These are phyloP conservation scores for Rhabdomys pumilio DNA, from an alignment of 2,797 vertebrate species.

Conservation along the genomic window DNA sequence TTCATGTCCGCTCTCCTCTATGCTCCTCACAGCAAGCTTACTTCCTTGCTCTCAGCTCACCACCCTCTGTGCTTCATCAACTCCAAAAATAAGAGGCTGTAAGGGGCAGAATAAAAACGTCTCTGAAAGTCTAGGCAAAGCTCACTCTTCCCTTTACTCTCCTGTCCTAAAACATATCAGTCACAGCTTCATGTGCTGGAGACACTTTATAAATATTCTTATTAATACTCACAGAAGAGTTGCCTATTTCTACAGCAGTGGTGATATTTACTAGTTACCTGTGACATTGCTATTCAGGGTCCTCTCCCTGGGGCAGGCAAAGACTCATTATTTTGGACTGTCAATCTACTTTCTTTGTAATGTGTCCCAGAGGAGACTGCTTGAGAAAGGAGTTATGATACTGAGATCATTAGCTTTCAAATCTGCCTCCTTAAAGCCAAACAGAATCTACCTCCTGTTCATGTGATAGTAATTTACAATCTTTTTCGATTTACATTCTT, in stretches of 20 bases:
- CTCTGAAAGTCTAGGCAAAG: conserved; percentile 13
- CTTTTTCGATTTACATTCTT: conserved; percentile 58
- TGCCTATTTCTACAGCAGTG: not conserved
- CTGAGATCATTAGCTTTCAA: conserved; percentile 78
- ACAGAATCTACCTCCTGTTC: conserved; percentile 67
- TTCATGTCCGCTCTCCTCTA: not conserved
- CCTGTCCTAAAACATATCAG: not conserved
- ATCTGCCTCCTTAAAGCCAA: conserved; percentile 74
- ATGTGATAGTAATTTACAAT: conserved; percentile 66
- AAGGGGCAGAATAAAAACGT: not conserved
- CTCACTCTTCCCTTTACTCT: not conserved
- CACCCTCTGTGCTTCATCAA: not conserved
- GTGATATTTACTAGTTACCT: conserved; percentile 71
- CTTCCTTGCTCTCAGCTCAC: conserved; percentile 45
- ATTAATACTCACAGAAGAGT: conserved; percentile 60
- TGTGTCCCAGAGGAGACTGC: conserved; percentile 60
- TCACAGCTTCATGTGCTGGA: not conserved
- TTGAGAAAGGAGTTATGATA: conserved; percentile 41
- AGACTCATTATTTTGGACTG: conserved; percentile 76
- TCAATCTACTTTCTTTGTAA: conserved; percentile 68
- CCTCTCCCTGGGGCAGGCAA: conserved; percentile 54
- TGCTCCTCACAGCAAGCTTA: not conserved
- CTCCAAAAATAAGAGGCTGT: conserved; percentile 33
- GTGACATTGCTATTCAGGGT: conserved; percentile 46
- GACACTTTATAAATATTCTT: conserved; percentile 72